phyloP scores from a whole-genome alignment of 1,140 invertebrate species.

The Metopolophium dirhodum region DNA sequence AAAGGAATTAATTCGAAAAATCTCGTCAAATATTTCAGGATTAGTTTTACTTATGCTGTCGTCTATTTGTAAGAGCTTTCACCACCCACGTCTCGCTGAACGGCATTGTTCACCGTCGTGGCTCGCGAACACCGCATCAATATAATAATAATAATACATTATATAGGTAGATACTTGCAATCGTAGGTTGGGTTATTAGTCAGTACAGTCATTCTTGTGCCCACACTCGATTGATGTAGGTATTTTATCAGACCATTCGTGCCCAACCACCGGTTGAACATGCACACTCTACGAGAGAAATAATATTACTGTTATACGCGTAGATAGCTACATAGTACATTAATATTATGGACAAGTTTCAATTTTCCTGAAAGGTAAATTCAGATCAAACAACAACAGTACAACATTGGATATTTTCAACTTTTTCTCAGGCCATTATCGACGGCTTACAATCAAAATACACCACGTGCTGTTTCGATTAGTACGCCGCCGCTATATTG shows the following conservation, averaged over 20 bases:
- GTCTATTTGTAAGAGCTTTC: not conserved
- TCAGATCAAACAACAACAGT: not conserved
- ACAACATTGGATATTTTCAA: not conserved
- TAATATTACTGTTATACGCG: not conserved
- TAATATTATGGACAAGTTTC: not conserved
- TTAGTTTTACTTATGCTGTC: not conserved
- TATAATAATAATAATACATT: not conserved
- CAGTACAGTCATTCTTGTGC: not conserved
- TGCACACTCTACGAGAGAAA: not conserved
- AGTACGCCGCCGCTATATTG: not conserved
- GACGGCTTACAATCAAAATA: not conserved
- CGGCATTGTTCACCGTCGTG: not conserved
- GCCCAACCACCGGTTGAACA: not conserved
- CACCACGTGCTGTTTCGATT: not conserved
- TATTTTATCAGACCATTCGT: not conserved
- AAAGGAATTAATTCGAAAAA: constrained; percentile 33
- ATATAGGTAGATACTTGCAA: not conserved
- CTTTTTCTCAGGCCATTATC: not conserved
- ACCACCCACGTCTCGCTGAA: not conserved
- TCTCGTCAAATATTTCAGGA: constrained; percentile 35
- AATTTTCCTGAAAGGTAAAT: not conserved
- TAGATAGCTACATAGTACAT: not conserved
- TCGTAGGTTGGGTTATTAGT: not conserved
- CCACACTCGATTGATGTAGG: not conserved
- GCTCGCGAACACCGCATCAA: not conserved